Evolutionary conservation across 2,797 vertebrate genomes (phyloP).

Genomic region (Scolopax rusticola): DNA sequence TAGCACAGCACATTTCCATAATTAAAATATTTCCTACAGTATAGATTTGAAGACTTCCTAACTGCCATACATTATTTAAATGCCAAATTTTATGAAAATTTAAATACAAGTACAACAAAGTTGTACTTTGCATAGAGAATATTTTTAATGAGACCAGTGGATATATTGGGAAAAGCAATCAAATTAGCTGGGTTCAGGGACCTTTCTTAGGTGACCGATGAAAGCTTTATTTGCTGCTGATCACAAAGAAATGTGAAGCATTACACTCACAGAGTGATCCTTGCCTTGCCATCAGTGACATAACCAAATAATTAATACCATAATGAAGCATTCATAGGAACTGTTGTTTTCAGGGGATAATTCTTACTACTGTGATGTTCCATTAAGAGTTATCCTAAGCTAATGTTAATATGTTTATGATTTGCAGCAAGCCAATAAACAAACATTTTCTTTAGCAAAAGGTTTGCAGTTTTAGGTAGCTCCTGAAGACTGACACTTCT

Average conservation of each 20-base stretch:
- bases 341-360: background rate
- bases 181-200: background rate
- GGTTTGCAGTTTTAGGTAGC: background rate
- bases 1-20: background rate
- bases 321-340: background rate
- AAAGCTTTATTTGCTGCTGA: background rate
- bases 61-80: background rate
- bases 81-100: background rate
- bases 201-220: background rate
- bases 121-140: background rate
- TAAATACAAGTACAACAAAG: background rate
- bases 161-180: background rate
- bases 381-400: background rate
- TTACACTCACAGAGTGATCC: background rate
- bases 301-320: background rate
- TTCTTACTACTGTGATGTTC: background rate
- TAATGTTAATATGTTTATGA: background rate
- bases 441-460: background rate
- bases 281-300: background rate
- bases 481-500: background rate
- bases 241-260: background rate
- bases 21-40: background rate
- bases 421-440: background rate
- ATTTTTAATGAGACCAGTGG: background rate
- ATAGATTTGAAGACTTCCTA: background rate